phyloP scores from a whole-genome alignment of 2,888 invertebrate genomes.

The Troides helena region DNA sequence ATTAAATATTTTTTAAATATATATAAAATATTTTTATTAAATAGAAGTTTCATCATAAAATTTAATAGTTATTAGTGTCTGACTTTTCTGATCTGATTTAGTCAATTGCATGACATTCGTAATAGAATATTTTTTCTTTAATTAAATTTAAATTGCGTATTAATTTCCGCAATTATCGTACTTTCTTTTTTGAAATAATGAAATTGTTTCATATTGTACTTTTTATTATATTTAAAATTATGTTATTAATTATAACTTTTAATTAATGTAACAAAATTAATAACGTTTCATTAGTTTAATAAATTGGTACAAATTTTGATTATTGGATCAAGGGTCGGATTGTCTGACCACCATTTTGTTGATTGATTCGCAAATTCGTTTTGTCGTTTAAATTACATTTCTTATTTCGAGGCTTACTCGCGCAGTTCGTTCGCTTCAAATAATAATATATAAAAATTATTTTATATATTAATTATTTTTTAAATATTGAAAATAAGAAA shows the following conservation, averaged over 20 bases:
- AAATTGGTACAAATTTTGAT: slow-evolving; percentile 23
- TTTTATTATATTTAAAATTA: background rate
- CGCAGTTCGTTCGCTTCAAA: slow-evolving; percentile 42
- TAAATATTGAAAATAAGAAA: too few relatives aligned
- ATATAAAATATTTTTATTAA: background rate
- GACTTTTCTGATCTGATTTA: background rate
- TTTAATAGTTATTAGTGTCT: background rate
- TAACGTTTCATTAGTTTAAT: background rate
- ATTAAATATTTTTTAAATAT: background rate
- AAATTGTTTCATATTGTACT: background rate
- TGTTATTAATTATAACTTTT: slow-evolving; percentile 10
- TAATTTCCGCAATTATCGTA: slow-evolving; percentile 20
- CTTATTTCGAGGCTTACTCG: slow-evolving; percentile 57
- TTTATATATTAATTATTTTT: slow-evolving; percentile 54
- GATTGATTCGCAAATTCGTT: slow-evolving; percentile 53
- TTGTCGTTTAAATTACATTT: slow-evolving; percentile 39
- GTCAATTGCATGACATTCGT: background rate
- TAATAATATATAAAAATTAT: slow-evolving; percentile 56
- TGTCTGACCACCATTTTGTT: slow-evolving; percentile 42
- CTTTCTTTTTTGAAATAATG: slow-evolving; percentile 1
- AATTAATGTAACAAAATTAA: background rate
- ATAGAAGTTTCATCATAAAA: background rate
- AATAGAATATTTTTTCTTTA: slow-evolving; percentile 11
- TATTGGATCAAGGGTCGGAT: slow-evolving; percentile 40
- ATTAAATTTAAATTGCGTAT: slow-evolving; percentile 15